A percentile compares a stretch with the other conserved stretches of the same genome.
phyloP scores from a whole-genome alignment of 2,888 invertebrate genomes.

The Agriopis aurantiaria region DNA sequence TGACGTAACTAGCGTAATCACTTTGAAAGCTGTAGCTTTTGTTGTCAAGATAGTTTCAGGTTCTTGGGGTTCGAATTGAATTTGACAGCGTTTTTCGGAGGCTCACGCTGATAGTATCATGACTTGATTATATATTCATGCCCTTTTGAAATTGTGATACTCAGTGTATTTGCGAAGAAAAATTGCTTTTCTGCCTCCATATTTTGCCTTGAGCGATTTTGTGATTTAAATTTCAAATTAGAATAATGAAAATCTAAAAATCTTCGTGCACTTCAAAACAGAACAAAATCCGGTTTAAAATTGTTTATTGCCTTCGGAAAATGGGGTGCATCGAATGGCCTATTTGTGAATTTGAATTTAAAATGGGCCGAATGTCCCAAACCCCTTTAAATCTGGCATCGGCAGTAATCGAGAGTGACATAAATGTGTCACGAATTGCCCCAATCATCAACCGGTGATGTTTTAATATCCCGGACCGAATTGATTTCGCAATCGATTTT shows the following conservation, averaged over 20 bases:
- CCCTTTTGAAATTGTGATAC: not conserved
- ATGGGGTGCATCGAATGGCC: conserved; percentile 19
- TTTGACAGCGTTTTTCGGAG: conserved; percentile 17
- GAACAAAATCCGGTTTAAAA: conserved; percentile 12
- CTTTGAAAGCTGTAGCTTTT: conserved; percentile 43
- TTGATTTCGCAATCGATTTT: conserved; percentile 54
- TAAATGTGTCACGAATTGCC: conserved; percentile 53
- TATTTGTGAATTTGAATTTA: conserved; percentile 36
- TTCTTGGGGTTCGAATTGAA: conserved; percentile 19
- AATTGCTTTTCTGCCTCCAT: not conserved
- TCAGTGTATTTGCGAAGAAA: not conserved
- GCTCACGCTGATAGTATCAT: not conserved
- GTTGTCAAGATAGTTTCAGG: conserved; percentile 31
- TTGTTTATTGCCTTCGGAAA: conserved; percentile 23
- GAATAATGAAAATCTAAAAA: conserved; percentile 8
- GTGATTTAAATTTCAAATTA: conserved; percentile 9
- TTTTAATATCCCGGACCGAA: conserved; percentile 53
- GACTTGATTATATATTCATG: not conserved
- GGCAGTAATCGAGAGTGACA: conserved; percentile 42
- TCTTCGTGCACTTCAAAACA: conserved; percentile 8
- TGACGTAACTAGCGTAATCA: conserved; percentile 45
- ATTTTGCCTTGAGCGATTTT: conserved; percentile 5
- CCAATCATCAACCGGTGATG: conserved; percentile 52
- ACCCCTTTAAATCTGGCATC: conserved; percentile 43
- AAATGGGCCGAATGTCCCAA: conserved; percentile 34